phyloP scores from a whole-genome alignment of 2,797 vertebrate genomes.

The Neoniphon sammara region DNA sequence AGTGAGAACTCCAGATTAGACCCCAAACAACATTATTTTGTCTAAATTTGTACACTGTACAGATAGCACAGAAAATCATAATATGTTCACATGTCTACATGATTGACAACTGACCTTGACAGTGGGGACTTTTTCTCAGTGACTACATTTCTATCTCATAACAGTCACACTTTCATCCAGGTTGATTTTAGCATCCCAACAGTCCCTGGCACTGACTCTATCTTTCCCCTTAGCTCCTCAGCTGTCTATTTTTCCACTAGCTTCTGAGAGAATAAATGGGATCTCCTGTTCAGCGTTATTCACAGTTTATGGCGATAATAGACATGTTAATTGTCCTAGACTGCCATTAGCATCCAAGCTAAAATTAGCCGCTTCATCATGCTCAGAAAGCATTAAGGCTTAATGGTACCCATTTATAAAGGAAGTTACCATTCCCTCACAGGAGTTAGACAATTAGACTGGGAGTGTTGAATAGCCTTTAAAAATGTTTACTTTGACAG shows the following conservation, averaged over 20 bases:
- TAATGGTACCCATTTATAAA: conserved; percentile 74
- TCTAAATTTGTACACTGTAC: conserved; percentile 37
- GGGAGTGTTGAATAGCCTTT: conserved; percentile 40
- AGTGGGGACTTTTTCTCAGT: conserved; percentile 13
- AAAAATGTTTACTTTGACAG: conserved; percentile 50
- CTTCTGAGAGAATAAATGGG: conserved; percentile 59
- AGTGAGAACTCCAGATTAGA: conserved; percentile 41
- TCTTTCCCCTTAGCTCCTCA: conserved; percentile 34
- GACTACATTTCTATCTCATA: conserved; percentile 27
- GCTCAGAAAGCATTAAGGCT: conserved; percentile 72
- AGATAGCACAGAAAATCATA: conserved; percentile 60
- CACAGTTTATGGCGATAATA: conserved; percentile 77
- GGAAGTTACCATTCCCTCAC: conserved; percentile 63
- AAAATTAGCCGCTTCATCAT: conserved; percentile 79
- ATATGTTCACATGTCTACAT: conserved; percentile 24
- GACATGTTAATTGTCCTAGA: conserved; percentile 75
- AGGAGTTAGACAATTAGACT: conserved; percentile 60
- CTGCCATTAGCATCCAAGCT: conserved; percentile 72
- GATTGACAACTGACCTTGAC: conserved; percentile 50
- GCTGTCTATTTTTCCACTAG: conserved; percentile 43
- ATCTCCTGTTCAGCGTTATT: conserved; percentile 66
- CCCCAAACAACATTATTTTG: conserved; percentile 46
- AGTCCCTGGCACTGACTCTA: conserved; percentile 3
- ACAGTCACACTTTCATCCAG: conserved; percentile 20
- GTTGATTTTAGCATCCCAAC: conserved; percentile 40